Evolutionary conservation across 2,888 invertebrate genomes (phyloP), one percentile per base, ranked within the genome.

Genomic region (Helleia helle): DNA sequence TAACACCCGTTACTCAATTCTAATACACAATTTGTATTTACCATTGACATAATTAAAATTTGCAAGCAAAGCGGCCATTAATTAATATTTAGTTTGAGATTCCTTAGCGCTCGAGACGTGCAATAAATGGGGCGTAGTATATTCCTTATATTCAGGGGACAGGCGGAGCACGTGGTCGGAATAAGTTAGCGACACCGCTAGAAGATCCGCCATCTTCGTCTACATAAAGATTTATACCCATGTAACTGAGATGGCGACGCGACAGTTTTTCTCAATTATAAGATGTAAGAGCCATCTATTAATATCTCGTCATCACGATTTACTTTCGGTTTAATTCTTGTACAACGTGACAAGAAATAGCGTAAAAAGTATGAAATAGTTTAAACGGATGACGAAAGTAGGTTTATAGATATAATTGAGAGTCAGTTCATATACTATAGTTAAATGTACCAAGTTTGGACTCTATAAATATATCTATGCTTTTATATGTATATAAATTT

Each of bases 211-310:
- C 69, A 69, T 70, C 66, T 66, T 72, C 67, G 71, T 73, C 79
- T 81, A 76, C 73, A 76, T 76, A 79, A 76, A 84, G 83, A 84
- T 83, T 84, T 80, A 84, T 83, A 71, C 75, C 71, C 76, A n/a
- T 77, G 81, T 81, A 80, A 81, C 75, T 77, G 79, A 81, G 83
- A 71, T 61, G 71, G 60, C 66, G 71, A 83, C 80, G 80, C 76
- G 81, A 79, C 81, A 75, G 65, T 80, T 80, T 83, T 81, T 80
- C 74, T 73, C 79, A 81, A 81, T 81, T 81, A 83, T 73, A 75
- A 76, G 70, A 72, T 73, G 71, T 75, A 77, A 80, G 77, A 71
- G 70, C 61, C 74, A 77, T 83, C 76, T 80, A 76, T 80, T 81
- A 79, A 71, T 77, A 71, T 72, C 77, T 79, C 73, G 72, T 83